A percentile compares a stretch with the other conserved stretches of the same genome.
phyloP scores from a whole-genome alignment of 23 tunicate species.

The Ciona savignyi region DNA sequence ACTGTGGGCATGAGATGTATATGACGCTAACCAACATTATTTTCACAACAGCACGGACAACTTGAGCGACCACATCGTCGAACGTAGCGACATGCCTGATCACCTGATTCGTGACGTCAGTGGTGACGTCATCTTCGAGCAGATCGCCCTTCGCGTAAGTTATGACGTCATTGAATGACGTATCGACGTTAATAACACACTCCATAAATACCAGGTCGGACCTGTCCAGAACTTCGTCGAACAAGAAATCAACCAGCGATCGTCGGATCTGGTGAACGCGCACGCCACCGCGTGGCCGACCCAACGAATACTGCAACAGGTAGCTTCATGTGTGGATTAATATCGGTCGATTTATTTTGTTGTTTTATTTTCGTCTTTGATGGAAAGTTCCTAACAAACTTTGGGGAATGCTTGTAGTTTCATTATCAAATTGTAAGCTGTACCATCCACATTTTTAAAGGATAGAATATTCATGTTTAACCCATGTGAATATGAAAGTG shows the following conservation, averaged over 20 bases:
- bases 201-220: conserved; percentile 21
- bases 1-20: too few relatives aligned
- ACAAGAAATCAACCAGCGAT: conserved; percentile 42
- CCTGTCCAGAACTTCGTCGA: conserved; percentile 34
- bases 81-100: conserved; percentile 76
- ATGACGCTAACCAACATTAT: too few relatives aligned
- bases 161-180: conserved; percentile 1
- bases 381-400: not conserved
- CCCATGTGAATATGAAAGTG: too few relatives aligned
- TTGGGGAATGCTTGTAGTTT: not conserved
- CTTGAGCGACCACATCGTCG: conserved; percentile 59
- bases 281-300: conserved; percentile 56
- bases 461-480: too few relatives aligned
- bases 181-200: not conserved
- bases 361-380: too few relatives aligned
- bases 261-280: conserved; percentile 29
- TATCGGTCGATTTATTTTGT: too few relatives aligned
- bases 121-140: conserved; percentile 76
- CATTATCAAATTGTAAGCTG: not conserved
- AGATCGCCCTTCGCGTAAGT: conserved; percentile 44
- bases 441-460: too few relatives aligned
- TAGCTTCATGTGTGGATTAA: too few relatives aligned
- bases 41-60: conserved; percentile 45
- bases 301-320: conserved; percentile 67
- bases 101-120: conserved; percentile 59